Base-by-base conservation (phyloP, 2,888 invertebrate genomes). In the Piscicola geometra region DNA sequence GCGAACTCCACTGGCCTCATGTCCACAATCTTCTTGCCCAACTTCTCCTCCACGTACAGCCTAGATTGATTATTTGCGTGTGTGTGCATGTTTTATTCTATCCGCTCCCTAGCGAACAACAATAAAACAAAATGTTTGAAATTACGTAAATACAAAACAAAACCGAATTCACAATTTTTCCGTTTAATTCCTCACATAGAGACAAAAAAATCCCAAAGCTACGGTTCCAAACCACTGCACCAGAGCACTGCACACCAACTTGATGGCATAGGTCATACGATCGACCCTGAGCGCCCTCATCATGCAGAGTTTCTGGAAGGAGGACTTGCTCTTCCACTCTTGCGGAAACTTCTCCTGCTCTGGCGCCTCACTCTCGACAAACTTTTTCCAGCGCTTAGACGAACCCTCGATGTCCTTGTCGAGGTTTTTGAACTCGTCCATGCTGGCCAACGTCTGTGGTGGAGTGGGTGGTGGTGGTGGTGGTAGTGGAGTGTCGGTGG, bases 321-420 rank as follows among this genome's bases (percentile, higher is more conserved):
- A 90, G 0, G 93, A 91, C 88, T 95, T 96, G 83, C 93, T 94
- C 86, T 97, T 97, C 96, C 96, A 97, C 86, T 97, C 97, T 77
- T 95, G 95, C 0, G 97, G 97, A 85, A 97, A 93, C 85, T 95
- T 96, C 84, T 97, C 96, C 80, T 93, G 90, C 86, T 97, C 97
- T 0, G 96, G 95, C 82, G 92, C 91, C 83, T 97, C 96, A 81
- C 92, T 91, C 86, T 97, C 97, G 0, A 96, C 92, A 82, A 96
- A 90, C 86, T 95, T 96, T 85, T 95, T 95, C 97, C 97, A 97
- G 18, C 95, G 89, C 84, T 96, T 97, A 25, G 93, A 91, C 0
- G 94, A 94, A 1, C 92, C 93, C 86, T 97, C 96, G 81, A 97
- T 94, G 84, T 97, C 96, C 78, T 94, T 89, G 84, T 97, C 96